These are phyloP conservation scores for Listronotus bonariensis DNA, from an alignment of 1,140 invertebrate genomes.

Conservation along the genomic window DNA sequence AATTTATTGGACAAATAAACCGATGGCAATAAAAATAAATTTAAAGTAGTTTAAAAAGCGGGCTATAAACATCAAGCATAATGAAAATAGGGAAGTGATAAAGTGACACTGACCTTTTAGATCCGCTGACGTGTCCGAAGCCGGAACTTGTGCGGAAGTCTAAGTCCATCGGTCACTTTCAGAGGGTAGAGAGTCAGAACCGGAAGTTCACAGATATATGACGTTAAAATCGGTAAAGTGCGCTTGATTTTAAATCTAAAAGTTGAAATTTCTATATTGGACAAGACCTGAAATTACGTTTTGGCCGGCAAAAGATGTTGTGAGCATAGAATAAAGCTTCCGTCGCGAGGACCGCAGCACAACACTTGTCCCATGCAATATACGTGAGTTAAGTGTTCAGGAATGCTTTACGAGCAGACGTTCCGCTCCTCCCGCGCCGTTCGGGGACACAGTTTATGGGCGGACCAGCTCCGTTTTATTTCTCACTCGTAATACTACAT, in stretches of 20 bases:
- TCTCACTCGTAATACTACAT: slow-evolving; percentile 32
- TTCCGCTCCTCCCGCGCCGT: slow-evolving; percentile 35
- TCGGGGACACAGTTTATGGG: slow-evolving; percentile 54
- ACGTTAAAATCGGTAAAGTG: slow-evolving; percentile 16
- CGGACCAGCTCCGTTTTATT: slow-evolving; percentile 46
- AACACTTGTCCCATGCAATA: slow-evolving; percentile 53
- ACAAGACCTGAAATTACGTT: neutral
- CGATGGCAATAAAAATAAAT: slow-evolving; percentile 16
- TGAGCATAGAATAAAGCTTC: slow-evolving; percentile 48
- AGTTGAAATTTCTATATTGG: neutral
- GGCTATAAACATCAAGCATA: slow-evolving; percentile 12
- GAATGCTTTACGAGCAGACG: slow-evolving; percentile 55
- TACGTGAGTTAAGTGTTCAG: slow-evolving; percentile 57
- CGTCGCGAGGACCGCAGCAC: slow-evolving; percentile 40
- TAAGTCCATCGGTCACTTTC: slow-evolving; percentile 53
- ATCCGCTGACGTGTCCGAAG: slow-evolving; percentile 48
- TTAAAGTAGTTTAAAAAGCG: slow-evolving; percentile 15
- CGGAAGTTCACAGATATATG: slow-evolving; percentile 31
- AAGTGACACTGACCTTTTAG: slow-evolving; percentile 51
- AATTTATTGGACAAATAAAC: neutral
- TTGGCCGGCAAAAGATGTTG: slow-evolving; percentile 24
- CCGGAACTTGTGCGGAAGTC: slow-evolving; percentile 51
- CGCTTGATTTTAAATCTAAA: neutral
- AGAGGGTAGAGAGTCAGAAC: slow-evolving; percentile 24
- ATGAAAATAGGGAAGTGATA: slow-evolving; percentile 48